Evolutionary conservation across 2,113 vertebrate genomes (phyloP).

Genomic region (Numenius arquata): DNA sequence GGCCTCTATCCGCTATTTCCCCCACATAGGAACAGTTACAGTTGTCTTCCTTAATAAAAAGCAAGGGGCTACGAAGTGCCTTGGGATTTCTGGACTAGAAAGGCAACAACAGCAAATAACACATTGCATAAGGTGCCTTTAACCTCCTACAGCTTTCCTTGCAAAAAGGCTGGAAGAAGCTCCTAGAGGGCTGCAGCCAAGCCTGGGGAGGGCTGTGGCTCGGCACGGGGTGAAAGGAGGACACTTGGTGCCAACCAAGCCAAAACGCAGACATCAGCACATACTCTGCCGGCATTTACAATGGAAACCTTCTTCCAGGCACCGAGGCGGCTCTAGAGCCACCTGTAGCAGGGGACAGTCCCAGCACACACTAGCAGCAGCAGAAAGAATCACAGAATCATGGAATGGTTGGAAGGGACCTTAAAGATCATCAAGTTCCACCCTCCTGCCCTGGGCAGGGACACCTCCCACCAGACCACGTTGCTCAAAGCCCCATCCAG

Average conservation of each 20-base stretch:
- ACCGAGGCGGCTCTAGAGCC: neutral
- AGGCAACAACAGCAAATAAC: neutral
- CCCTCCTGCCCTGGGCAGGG: too few species aligned
- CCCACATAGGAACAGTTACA: fast-evolving
- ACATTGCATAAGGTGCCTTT: neutral
- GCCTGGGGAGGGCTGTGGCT: neutral
- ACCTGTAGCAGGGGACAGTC: neutral
- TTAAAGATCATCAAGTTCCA: too few species aligned
- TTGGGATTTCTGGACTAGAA: neutral
- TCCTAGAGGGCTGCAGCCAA: neutral
- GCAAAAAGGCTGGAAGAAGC: neutral
- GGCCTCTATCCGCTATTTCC: neutral
- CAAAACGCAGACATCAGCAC: neutral
- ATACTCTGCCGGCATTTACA: neutral
- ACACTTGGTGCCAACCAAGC: neutral
- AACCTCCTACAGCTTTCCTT: neutral
- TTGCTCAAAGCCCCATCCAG: too few species aligned
- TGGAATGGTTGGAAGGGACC: too few species aligned
- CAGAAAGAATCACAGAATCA: neutral
- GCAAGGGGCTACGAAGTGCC: neutral
- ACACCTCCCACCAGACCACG: too few species aligned
- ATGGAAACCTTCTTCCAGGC: neutral
- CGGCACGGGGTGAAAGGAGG: fast-evolving
- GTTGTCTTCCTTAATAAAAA: neutral
- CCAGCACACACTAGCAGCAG: neutral